These are phyloP conservation scores for Scaptomyza pallida DNA, from an alignment of 1,140 invertebrate genomes.

Conservation along the genomic window DNA sequence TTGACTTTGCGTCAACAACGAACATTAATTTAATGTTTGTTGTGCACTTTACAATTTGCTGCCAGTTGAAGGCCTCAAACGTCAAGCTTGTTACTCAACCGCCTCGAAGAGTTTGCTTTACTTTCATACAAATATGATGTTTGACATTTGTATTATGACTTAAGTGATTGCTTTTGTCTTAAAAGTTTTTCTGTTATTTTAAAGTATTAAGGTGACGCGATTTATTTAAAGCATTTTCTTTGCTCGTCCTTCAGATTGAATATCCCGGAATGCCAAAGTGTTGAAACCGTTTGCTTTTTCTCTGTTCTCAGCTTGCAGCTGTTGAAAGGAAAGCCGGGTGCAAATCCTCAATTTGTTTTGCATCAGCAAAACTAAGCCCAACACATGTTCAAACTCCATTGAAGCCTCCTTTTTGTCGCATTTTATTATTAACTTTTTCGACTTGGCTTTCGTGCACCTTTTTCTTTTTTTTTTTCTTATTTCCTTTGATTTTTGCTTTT, in stretches of 20 bases:
- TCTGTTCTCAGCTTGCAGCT: conserved; percentile 4
- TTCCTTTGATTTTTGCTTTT: conserved; percentile 23
- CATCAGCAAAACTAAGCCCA: conserved; percentile 26
- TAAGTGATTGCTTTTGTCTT: too few relatives aligned
- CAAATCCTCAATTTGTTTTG: conserved; percentile 13
- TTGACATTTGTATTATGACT: too few relatives aligned
- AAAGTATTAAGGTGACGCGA: too few relatives aligned
- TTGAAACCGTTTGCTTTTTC: background rate
- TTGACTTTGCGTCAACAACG: conserved; percentile 1
- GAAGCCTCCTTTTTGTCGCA: conserved; percentile 29
- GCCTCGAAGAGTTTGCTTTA: too few relatives aligned
- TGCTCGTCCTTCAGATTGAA: background rate
- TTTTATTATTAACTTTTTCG: conserved; percentile 31
- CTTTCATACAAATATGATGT: too few relatives aligned
- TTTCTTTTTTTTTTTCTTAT: background rate
- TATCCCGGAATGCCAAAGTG: background rate
- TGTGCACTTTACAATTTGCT: background rate
- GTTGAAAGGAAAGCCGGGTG: conserved; percentile 14
- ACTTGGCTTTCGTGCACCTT: too few relatives aligned
- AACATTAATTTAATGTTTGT: conserved; percentile 33
- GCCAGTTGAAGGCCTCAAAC: too few relatives aligned
- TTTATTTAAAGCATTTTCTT: background rate
- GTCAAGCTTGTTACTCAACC: background rate
- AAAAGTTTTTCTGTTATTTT: too few relatives aligned
- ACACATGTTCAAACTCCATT: conserved; percentile 23